Base-by-base conservation (phyloP, 2,888 invertebrate genomes). In the Bellardia bayeri region DNA sequence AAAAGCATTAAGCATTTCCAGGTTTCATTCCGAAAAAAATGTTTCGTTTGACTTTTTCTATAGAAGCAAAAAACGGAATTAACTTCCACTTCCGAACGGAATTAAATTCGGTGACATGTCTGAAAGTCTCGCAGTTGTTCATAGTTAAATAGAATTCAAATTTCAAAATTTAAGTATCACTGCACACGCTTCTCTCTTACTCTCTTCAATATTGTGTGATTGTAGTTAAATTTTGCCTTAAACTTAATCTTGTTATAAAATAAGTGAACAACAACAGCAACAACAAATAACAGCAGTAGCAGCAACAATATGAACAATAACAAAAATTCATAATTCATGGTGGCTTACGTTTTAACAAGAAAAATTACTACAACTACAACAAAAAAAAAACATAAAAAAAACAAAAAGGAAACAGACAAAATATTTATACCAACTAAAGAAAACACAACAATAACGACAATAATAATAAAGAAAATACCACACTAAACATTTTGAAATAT, bases 301-400 rank as follows among this genome's bases (percentile, higher is more conserved):
- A 80, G 23, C 54, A 63, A 63, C 58, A 76, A 63, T 51, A 76
- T 61, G 11, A 42, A 45, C 63, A 68, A 69, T 33, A 84, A 74
- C 54, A 79, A 81, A 40, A 84, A 76, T 78, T 87, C 74, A 82
- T 85, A 87, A 85, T 75, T 87, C 85, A 85, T 82, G 69, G 23
- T 71, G 79, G 78, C 69, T 87, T 85, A 82, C 66, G 66, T 74
- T 79, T 14, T 49, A 61, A 82, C 69, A 74, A 72, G 61, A 63
- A 68, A 63, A 78, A 58, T 42, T 42, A 75, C 49, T 71, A 71
- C 58, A 78, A 64, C 49, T 13, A 58, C 51, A 63, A 45, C 30
- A 58, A 51, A 5, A 49, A 81, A 64, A 66, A 40, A 61, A 51
- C 13, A 45, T 9, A 40, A 37, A 56, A 16, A 3, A 37, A 66